phyloP scores from a whole-genome alignment of 2,888 invertebrate species.

The Metallyticus violacea region DNA sequence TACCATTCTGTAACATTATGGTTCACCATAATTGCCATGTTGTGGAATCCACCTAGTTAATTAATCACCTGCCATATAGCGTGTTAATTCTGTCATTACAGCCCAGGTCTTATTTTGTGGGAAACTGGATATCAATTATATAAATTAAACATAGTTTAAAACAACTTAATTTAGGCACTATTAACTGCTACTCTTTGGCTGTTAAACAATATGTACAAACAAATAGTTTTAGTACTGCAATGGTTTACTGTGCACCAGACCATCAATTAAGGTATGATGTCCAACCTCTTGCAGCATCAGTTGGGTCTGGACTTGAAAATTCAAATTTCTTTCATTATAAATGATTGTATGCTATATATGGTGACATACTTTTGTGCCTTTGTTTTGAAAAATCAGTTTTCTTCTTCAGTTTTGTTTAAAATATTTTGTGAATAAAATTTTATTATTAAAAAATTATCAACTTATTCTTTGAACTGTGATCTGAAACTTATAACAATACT shows the following conservation, averaged over 20 bases:
- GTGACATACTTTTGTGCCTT: too few relatives aligned
- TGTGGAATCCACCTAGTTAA: conserved; percentile 58
- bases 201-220: not conserved
- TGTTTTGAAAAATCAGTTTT: too few relatives aligned
- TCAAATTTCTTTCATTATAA: not conserved
- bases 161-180: not conserved
- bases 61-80: conserved; percentile 60
- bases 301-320: conserved; percentile 40
- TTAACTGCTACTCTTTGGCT: not conserved
- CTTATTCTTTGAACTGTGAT: too few relatives aligned
- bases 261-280: conserved; percentile 60
- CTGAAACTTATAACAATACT: too few relatives aligned
- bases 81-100: conserved; percentile 73
- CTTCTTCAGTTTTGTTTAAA: too few relatives aligned
- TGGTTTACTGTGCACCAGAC: conserved; percentile 34
- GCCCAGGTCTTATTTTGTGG: conserved; percentile 47
- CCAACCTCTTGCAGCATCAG: conserved; percentile 51
- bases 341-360: not conserved
- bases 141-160: not conserved
- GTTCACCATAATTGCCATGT: conserved; percentile 66
- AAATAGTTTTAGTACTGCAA: not conserved
- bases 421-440: too few relatives aligned
- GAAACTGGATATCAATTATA: not conserved
- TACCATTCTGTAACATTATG: conserved; percentile 68
- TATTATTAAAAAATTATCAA: too few relatives aligned